A percentile compares a stretch with the other conserved stretches of the same genome.
Conservation (phyloP, 2,888 invertebrate species). For the Rhagonycha fulva region DNA sequence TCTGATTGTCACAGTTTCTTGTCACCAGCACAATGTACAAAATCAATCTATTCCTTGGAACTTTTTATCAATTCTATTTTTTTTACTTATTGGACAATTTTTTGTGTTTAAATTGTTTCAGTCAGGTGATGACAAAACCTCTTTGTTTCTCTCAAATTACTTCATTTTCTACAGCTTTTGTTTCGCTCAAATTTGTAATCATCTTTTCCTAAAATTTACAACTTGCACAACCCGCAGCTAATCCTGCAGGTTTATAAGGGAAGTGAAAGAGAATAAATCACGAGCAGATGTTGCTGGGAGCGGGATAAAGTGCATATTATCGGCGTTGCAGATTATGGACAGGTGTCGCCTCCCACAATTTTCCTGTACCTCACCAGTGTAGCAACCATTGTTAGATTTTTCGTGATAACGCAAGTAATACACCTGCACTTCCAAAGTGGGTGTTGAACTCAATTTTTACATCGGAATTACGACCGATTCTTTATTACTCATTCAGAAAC, state of each 20-base stretch:
- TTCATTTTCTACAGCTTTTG: not conserved
- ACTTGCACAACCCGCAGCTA: not conserved
- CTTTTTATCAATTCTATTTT: not conserved
- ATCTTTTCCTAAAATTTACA: not conserved
- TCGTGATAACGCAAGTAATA: not conserved
- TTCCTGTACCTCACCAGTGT: not conserved
- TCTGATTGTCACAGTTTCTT: not conserved
- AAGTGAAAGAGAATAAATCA: conserved; percentile 23
- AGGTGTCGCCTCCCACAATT: conserved; percentile 29
- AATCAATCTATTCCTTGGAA: not conserved
- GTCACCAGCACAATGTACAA: not conserved
- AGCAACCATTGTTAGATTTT: not conserved
- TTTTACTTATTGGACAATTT: not conserved
- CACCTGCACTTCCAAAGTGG: not conserved
- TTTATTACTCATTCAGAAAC: not conserved
- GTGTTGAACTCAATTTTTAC: not conserved
- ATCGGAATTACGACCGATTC: not conserved
- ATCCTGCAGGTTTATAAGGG: not conserved
- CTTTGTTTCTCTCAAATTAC: not conserved
- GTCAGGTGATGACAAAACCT: not conserved
- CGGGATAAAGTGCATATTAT: conserved; percentile 24
- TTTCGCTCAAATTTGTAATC: not conserved
- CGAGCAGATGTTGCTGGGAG: conserved; percentile 20
- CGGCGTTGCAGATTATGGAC: conserved; percentile 26
- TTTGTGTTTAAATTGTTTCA: not conserved